Conservation (phyloP, 2,888 invertebrate genomes). For the Drymonia ruficornis region DNA sequence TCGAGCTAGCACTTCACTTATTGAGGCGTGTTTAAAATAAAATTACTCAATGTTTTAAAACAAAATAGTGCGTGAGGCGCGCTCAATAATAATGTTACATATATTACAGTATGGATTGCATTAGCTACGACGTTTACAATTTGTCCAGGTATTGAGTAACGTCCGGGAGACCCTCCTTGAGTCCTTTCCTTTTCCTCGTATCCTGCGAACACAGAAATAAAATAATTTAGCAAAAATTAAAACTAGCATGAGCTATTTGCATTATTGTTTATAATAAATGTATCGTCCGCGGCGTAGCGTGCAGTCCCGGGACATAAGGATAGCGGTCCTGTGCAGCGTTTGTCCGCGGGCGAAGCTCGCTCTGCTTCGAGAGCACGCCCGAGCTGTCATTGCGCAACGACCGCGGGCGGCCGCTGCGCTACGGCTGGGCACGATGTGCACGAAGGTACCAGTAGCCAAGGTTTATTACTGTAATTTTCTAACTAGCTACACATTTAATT, state of each 20-base stretch:
- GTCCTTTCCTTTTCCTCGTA: conserved; percentile 99
- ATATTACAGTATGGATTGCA: conserved; percentile 77
- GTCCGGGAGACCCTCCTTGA: conserved; percentile 99
- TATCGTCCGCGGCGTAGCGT: conserved; percentile 85
- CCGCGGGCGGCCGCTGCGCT: conserved; percentile 67
- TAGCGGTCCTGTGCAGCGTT: conserved; percentile 92
- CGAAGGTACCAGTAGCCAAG: conserved; percentile 36
- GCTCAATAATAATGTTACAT: conserved; percentile 71
- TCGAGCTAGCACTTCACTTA: conserved; percentile 52
- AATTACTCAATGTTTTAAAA: conserved; percentile 48
- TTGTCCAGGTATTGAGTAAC: conserved; percentile 98
- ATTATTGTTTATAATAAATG: conserved; percentile 46
- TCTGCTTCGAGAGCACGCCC: conserved; percentile 88
- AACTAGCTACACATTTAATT: too few species aligned
- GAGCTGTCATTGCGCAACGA: conserved; percentile 59
- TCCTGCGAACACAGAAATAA: conserved; percentile 84
- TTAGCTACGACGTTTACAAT: conserved; percentile 91
- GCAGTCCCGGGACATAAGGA: conserved; percentile 90
- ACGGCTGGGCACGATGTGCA: conserved; percentile 60
- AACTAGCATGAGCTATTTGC: background rate
- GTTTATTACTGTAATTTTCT: too few species aligned
- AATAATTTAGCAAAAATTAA: conserved; percentile 3
- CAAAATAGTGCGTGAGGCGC: conserved; percentile 68
- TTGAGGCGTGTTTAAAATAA: conserved; percentile 54
- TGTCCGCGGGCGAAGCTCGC: conserved; percentile 66